Conservation (phyloP, 2,797 vertebrate species). For the Argentina silus region DNA sequence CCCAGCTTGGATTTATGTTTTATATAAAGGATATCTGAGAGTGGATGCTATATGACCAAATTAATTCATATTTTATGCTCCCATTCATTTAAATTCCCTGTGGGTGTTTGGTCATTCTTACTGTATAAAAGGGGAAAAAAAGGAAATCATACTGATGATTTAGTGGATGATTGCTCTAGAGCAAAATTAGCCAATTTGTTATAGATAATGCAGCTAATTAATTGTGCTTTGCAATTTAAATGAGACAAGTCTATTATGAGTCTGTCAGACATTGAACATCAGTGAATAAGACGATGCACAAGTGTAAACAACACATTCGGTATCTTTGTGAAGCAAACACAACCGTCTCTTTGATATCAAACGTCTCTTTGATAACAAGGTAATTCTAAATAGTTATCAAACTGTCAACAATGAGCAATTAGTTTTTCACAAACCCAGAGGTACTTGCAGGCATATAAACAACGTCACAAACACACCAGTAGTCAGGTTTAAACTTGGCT, state of each 20-base stretch:
- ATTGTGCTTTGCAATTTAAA: slow-evolving; percentile 65
- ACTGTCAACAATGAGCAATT: no score
- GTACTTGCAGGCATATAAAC: no score
- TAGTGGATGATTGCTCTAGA: slow-evolving; percentile 56
- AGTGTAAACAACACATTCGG: slow-evolving; percentile 35
- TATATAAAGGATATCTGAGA: slow-evolving; percentile 20
- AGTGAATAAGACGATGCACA: slow-evolving; percentile 1
- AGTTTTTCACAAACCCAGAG: no score
- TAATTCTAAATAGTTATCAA: slow-evolving; percentile 24
- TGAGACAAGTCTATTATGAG: slow-evolving; percentile 52
- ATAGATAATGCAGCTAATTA: slow-evolving; percentile 48
- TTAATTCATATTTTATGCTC: slow-evolving; percentile 46
- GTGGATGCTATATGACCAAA: slow-evolving; percentile 14
- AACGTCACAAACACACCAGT: no score
- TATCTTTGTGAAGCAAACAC: slow-evolving; percentile 26
- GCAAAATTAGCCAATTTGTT: slow-evolving; percentile 65
- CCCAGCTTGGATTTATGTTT: background rate
- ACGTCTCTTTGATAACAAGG: slow-evolving; percentile 15
- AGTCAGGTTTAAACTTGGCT: no score
- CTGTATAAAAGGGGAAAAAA: slow-evolving; percentile 19
- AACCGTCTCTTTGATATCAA: slow-evolving; percentile 21
- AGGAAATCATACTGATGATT: slow-evolving; percentile 41
- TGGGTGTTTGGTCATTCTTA: no score
- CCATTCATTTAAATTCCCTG: slow-evolving; percentile 32
- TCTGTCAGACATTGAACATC: slow-evolving; percentile 25